Base-by-base conservation (phyloP, 2,888 invertebrate species). In the Halictus ligatus region DNA sequence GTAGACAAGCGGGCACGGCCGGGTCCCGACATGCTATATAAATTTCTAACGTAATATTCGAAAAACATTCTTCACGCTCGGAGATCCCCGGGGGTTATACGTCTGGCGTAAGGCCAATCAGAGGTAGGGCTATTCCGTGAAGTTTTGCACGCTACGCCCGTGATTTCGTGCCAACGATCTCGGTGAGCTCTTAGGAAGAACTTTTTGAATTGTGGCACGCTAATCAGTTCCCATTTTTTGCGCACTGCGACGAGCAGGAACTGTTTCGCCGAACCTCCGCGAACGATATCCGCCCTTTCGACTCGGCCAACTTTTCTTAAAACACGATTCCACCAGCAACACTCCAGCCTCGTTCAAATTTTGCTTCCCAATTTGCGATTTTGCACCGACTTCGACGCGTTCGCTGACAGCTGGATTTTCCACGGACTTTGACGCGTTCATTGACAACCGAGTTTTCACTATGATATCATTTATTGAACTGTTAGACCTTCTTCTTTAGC, bases 121-220 rank as follows among this genome's bases (percentile, higher is more conserved):
- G 80, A 86, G 85, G 85, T 76, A 85, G 84, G 80, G 81, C 77
- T 83, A 83, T 85, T 84, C 75, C 75, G 85, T 75, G 75, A 89
- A 91, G 83, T 90, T 89, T 85, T 84, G 80, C 87, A 83, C 87
- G 83, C 82, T 83, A 83, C 76, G 74, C 85, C 85, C 80, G 72
- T 88, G 89, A 92, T 91, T 83, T 82, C 76, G 80, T 89, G 91
- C 91, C 90, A 92, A 91, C 89, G 89, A 91, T 83, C 88, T 80
- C 69, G 67, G 83, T 69, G 81, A 84, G 75, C 88, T 88, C 88
- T 88, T 79, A 85, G 81, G 83, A 87, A 79, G 89, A 92, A 89
- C 89, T 91, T 90, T 89, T 88, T 79, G 87, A 89, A 89, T 88
- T 88, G 84, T 84, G 84, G 83, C 88, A 89, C 89, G 87, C 89